phyloP scores from a whole-genome alignment of 64 coral and sea anemone species.

The Acropora tenuis region DNA sequence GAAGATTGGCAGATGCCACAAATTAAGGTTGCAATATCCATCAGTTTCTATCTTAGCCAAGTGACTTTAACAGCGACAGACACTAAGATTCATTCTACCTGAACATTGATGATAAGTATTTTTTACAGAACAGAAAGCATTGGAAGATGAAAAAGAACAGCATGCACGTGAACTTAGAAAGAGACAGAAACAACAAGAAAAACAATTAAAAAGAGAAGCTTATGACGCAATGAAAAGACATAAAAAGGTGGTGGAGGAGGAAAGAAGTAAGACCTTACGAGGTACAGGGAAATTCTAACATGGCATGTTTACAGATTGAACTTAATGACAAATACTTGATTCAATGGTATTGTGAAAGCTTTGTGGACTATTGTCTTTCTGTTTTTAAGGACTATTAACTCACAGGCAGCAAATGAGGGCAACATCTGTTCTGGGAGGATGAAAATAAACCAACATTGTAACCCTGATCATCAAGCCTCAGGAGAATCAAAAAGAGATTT shows the following conservation, averaged over 20 bases:
- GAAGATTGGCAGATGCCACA: neutral
- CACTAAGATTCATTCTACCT: too few relatives aligned
- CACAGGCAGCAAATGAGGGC: too few relatives aligned
- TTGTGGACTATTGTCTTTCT: too few relatives aligned
- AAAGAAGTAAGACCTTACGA: conserved; percentile 71
- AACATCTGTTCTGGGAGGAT: too few relatives aligned
- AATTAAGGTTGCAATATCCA: neutral
- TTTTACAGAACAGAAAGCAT: conserved; percentile 58
- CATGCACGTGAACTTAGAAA: conserved; percentile 71
- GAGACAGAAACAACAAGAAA: conserved; percentile 76
- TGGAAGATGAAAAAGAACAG: conserved; percentile 61
- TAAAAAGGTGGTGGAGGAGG: conserved; percentile 87
- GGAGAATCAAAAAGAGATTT: too few relatives aligned
- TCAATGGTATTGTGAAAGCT: too few relatives aligned
- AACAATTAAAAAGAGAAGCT: conserved; percentile 81
- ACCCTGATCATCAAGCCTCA: too few relatives aligned
- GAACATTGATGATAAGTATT: neutral
- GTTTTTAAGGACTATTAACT: too few relatives aligned
- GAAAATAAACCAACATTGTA: too few relatives aligned
- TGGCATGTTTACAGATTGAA: too few relatives aligned
- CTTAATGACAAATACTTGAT: too few relatives aligned
- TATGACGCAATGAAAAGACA: conserved; percentile 94
- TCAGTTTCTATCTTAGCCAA: neutral
- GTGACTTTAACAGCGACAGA: too few relatives aligned
- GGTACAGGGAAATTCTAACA: conserved; percentile 5